Evolutionary conservation across 2,888 invertebrate genomes (phyloP).

Genomic region (Boloria euphrosyne): DNA sequence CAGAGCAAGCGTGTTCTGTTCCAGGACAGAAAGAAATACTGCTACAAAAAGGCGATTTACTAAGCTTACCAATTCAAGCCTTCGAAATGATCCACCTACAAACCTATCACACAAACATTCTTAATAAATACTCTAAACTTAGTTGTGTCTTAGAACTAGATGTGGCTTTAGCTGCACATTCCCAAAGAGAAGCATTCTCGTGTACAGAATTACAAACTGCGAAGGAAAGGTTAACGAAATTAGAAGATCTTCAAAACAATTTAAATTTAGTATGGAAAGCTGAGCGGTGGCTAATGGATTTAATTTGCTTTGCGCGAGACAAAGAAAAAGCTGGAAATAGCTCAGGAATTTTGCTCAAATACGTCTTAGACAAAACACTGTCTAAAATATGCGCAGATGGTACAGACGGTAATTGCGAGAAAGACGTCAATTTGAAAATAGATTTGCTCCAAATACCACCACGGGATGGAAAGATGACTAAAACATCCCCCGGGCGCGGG

Average conservation of each 20-base stretch:
- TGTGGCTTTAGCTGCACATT: constrained; percentile 94
- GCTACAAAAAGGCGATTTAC: constrained; percentile 91
- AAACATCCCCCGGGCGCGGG: constrained; percentile 89
- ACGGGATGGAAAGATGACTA: constrained; percentile 88
- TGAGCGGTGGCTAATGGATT: constrained; percentile 97
- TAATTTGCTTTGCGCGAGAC: constrained; percentile 96
- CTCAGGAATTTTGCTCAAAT: constrained; percentile 76
- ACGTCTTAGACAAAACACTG: constrained; percentile 66
- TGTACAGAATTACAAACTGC: constrained; percentile 92
- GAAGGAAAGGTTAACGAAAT: constrained; percentile 90
- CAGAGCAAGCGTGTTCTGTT: constrained; percentile 95
- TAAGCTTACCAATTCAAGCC: constrained; percentile 95
- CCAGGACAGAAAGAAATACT: constrained; percentile 93
- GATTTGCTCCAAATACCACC: constrained; percentile 86
- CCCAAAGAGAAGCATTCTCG: constrained; percentile 97
- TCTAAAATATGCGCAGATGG: constrained; percentile 55
- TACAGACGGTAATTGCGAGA: constrained; percentile 72
- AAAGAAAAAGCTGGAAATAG: constrained; percentile 71
- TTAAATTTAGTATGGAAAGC: constrained; percentile 96
- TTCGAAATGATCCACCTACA: constrained; percentile 97
- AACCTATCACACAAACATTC: constrained; percentile 95
- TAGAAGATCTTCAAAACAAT: constrained; percentile 92
- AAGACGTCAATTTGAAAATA: constrained; percentile 64
- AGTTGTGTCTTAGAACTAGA: constrained; percentile 97
- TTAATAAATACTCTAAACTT: constrained; percentile 94